A percentile compares a stretch with the other conserved stretches of the same genome.
These are phyloP conservation scores for Canis aureus DNA, from an alignment of 2,113 vertebrate species.

Conservation along the genomic window DNA sequence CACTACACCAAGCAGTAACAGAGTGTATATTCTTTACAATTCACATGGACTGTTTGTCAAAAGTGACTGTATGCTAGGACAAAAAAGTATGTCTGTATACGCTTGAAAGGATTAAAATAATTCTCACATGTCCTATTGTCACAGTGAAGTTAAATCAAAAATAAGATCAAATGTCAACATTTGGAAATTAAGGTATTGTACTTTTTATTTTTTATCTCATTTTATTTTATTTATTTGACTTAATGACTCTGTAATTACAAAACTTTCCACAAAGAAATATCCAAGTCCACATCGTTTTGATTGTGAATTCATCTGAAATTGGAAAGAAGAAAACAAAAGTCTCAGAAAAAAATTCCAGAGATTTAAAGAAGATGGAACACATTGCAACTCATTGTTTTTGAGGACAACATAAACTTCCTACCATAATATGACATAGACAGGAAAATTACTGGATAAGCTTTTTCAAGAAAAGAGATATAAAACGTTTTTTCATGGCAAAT, in stretches of 20 bases:
- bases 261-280: neutral
- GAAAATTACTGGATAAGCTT: neutral
- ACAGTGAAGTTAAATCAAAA: neutral
- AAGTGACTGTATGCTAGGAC: neutral
- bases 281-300: neutral
- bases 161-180: neutral
- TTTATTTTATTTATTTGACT: neutral
- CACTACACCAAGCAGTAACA: neutral
- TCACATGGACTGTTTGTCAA: neutral
- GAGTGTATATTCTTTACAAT: neutral
- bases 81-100: neutral
- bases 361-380: neutral
- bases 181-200: neutral
- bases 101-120: neutral
- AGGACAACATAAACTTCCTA: neutral
- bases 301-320: neutral
- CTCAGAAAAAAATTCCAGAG: neutral
- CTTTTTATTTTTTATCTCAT: neutral
- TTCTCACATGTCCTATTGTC: neutral
- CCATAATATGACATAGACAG: neutral
- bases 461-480: neutral
- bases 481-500: neutral
- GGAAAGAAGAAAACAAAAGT: neutral
- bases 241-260: neutral
- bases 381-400: neutral